Conservation (phyloP, 2,797 vertebrate genomes). For the Australoheros facetus region DNA sequence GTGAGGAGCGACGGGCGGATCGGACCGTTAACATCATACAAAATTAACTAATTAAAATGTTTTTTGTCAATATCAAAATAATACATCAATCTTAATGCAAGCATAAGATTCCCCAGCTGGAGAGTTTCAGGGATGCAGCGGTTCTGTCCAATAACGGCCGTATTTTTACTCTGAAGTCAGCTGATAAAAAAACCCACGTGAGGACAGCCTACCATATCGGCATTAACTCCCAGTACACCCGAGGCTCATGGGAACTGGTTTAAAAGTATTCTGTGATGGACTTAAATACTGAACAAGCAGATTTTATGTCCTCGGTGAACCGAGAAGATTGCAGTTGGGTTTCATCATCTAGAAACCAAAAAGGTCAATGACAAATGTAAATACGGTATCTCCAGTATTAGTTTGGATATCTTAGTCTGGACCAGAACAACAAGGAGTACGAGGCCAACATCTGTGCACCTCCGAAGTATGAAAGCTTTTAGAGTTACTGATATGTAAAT, state of each 20-base stretch:
- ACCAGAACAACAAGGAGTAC: not conserved
- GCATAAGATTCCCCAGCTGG: not conserved
- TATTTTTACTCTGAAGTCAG: too few species aligned
- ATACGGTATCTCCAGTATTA: not conserved
- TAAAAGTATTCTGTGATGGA: not conserved
- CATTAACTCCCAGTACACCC: not conserved
- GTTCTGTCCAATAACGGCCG: too few species aligned
- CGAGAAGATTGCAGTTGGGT: not conserved
- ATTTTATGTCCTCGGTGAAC: rapidly evolving
- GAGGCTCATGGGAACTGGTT: not conserved
- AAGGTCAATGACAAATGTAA: too few species aligned
- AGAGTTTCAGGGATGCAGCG: not conserved
- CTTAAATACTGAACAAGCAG: not conserved
- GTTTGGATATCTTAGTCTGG: not conserved
- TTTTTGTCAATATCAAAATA: too few species aligned
- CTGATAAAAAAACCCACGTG: too few species aligned
- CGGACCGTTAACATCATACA: not conserved
- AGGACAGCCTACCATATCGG: not conserved
- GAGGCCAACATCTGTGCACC: not conserved
- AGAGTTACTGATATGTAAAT: not conserved
- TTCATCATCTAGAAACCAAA: not conserved
- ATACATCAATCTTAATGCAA: not conserved
- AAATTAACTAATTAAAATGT: not conserved
- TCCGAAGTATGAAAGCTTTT: not conserved
- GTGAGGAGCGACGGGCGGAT: not conserved